phyloP scores from a whole-genome alignment of 2,888 invertebrate species.

The Brenthis ino region DNA sequence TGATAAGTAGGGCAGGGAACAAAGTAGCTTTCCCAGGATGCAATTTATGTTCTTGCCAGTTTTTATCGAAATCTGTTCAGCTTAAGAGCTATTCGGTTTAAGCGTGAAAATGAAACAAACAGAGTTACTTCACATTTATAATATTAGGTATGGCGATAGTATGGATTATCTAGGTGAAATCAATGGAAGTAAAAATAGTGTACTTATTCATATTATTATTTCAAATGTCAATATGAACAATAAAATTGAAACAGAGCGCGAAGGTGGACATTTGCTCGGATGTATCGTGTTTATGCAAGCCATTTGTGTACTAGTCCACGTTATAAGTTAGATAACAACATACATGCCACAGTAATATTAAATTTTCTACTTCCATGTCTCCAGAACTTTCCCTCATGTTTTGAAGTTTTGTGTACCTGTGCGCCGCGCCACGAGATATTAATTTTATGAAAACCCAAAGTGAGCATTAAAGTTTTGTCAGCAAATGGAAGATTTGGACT shows the following conservation, averaged over 20 bases:
- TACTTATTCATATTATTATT: too few relatives aligned
- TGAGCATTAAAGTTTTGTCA: slow-evolving; percentile 53
- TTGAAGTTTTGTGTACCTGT: slow-evolving; percentile 66
- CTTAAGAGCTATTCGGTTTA: too few relatives aligned
- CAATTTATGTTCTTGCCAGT: too few relatives aligned
- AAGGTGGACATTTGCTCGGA: slow-evolving; percentile 14
- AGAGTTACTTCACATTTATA: too few relatives aligned
- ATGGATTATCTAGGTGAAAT: too few relatives aligned
- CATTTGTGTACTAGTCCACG: slow-evolving; percentile 45
- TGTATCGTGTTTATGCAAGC: slow-evolving; percentile 25
- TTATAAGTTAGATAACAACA: slow-evolving; percentile 40
- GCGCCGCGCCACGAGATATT: slow-evolving; percentile 60
- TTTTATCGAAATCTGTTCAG: too few relatives aligned
- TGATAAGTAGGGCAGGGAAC: too few relatives aligned
- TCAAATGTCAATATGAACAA: not conserved
- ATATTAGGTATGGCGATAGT: too few relatives aligned
- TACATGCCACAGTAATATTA: slow-evolving; percentile 63
- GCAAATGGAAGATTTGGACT: slow-evolving; percentile 55
- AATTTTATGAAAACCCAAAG: slow-evolving; percentile 65
- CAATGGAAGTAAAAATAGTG: too few relatives aligned
- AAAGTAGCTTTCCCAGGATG: too few relatives aligned
- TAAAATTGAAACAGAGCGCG: slow-evolving; percentile 7
- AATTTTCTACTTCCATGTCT: slow-evolving; percentile 70
- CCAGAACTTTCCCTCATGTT: slow-evolving; percentile 63
- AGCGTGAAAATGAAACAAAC: too few relatives aligned